Conservation (phyloP, 2,888 invertebrate species). For the Pandemis corylana region DNA sequence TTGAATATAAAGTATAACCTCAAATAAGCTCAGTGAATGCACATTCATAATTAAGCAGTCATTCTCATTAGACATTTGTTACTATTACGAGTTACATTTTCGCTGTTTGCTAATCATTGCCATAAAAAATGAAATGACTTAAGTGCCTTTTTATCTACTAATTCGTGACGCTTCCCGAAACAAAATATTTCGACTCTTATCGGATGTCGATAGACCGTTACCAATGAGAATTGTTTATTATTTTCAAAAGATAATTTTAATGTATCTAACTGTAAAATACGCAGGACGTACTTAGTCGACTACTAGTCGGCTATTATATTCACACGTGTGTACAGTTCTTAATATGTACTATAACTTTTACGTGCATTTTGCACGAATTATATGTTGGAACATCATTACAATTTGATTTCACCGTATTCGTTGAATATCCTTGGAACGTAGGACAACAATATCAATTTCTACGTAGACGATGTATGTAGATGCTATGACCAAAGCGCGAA, state of each 20-base stretch:
- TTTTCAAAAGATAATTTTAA: conserved; percentile 5
- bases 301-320: not conserved
- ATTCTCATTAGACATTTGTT: conserved; percentile 15
- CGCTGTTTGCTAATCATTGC: conserved; percentile 12
- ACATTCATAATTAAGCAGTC: no score
- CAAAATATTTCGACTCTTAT: conserved; percentile 33
- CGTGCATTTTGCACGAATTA: not conserved
- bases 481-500: not conserved
- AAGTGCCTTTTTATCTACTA: conserved; percentile 43
- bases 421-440: not conserved
- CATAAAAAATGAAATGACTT: conserved; percentile 32
- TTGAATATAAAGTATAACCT: no score
- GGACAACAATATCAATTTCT: not conserved
- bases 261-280: not conserved
- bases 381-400: not conserved
- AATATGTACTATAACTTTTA: not conserved
- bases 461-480: not conserved
- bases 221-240: conserved; percentile 6
- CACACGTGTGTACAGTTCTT: not conserved
- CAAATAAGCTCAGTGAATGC: no score
- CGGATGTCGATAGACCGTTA: conserved; percentile 24
- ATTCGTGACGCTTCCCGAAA: conserved; percentile 30
- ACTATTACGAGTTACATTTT: conserved; percentile 30
- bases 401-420: not conserved
- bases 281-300: no score